Base-by-base conservation (phyloP, 2,113 vertebrate species). In the Prunella fulvescens region DNA sequence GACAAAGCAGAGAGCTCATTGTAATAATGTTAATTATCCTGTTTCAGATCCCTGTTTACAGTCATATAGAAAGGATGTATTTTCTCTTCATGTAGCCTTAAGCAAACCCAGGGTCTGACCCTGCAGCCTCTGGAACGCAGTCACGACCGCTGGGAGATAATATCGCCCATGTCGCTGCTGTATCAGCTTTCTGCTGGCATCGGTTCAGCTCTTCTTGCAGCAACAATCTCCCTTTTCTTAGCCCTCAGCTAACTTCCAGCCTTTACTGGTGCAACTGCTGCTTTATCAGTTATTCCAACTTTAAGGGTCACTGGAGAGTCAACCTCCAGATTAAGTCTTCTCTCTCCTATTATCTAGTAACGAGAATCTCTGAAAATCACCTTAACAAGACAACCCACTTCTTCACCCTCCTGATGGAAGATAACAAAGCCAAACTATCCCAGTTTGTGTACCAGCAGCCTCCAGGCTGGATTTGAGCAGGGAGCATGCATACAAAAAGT, bases 161-260 rank as follows among this genome's bases (percentile, higher is more conserved):
- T 48, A 95, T 97, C 76, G 0, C 64, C 80, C 67, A 48, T 66
- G 84, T 93, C 6, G 5, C 88, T 94, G 60, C 74, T 53, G 60
- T 95, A 95, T 95, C 95, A 90, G 67, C 76, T 93, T 96, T 96
- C 94, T 86, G 48, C 74, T 90, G 74, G 92, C 92, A 73, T 22
- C 0, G 1, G 51, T 92, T 95, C 90, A 94, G 64, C 29, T 79
- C 90, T 79, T 78, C 87, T 54, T 53, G 71, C 29, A 92, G 85
- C 65, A 96, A 92, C 94, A 90, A 66, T 37, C 79, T 81, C 67
- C 51, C 51, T 82, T 76, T 87, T 76, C 82, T 94, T 72, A 88
- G 35, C 35, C 40, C 48, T 42, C 85, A 64, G 35, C 65, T 92
- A 48, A 67, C 62, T 92, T 64, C 62, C 85, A 81, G 71, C 42